phyloP scores from a whole-genome alignment of 2,113 vertebrate species.

The Gallinago undulata region DNA sequence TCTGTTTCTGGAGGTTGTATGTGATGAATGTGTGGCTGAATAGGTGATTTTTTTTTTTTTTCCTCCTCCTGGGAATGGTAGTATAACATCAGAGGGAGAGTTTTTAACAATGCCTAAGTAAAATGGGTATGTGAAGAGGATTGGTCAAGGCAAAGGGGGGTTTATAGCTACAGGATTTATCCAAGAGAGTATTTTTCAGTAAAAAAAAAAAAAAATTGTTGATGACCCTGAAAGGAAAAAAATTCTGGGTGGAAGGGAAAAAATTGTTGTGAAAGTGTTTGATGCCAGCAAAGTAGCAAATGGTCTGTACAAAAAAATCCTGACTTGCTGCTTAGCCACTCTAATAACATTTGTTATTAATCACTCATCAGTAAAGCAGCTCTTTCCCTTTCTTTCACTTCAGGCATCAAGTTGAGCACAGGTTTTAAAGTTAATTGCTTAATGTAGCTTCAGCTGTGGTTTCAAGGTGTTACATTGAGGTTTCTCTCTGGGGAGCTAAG shows the following conservation, averaged over 20 bases:
- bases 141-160: not conserved
- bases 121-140: not conserved
- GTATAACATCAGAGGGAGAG: not conserved
- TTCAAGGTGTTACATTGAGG: not conserved
- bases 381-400: not conserved
- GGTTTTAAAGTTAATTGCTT: not conserved
- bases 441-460: not conserved
- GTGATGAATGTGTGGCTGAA: not conserved
- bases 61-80: not conserved
- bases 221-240: not conserved
- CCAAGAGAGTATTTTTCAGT: not conserved
- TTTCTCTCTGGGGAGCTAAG: not conserved
- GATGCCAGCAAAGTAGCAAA: not conserved
- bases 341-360: not conserved
- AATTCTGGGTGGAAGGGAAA: not conserved
- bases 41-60: not conserved
- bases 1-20: not conserved
- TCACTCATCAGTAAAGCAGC: not conserved
- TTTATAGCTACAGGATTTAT: not conserved
- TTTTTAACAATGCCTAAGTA: not conserved
- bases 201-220: not conserved
- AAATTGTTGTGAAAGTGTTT: not conserved
- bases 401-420: not conserved
- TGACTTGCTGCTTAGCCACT: not conserved
- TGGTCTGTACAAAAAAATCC: not conserved